phyloP scores from a whole-genome alignment of 30 jellyfish, hydroid and myxozoan species.

The Cassiopea andromeda region DNA sequence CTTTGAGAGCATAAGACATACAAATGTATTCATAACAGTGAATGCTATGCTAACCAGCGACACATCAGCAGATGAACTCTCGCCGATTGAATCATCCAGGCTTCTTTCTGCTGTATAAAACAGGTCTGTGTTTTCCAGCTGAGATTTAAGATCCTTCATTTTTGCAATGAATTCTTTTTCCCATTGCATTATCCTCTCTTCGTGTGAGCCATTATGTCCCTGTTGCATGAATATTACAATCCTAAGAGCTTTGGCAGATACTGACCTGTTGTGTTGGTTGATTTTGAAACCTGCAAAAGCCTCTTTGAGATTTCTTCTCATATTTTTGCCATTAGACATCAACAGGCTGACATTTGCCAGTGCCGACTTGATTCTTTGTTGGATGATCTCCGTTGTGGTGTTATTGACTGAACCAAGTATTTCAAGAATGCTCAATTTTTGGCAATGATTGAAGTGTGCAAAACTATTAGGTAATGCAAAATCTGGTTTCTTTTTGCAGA shows the following conservation, averaged over 20 bases:
- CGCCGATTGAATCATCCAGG: constrained; percentile 57
- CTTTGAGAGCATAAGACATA: constrained; percentile 39
- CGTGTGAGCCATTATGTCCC: constrained; percentile 5
- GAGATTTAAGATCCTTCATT: neutral
- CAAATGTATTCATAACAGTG: constrained; percentile 73
- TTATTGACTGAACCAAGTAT: constrained; percentile 8
- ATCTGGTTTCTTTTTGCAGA: constrained; percentile 25
- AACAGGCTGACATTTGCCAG: neutral
- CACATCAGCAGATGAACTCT: constrained; percentile 55
- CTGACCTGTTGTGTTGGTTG: neutral
- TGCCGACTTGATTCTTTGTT: constrained; percentile 1
- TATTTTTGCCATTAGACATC: constrained; percentile 65
- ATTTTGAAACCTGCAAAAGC: neutral
- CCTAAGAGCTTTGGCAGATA: constrained; percentile 38
- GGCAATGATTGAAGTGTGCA: neutral
- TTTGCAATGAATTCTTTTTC: constrained; percentile 8
- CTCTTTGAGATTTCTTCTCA: constrained; percentile 8
- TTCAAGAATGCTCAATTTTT: constrained; percentile 21
- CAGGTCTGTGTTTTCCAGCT: constrained; percentile 1
- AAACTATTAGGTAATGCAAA: neutral
- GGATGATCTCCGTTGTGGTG: neutral
- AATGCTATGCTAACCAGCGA: constrained; percentile 58
- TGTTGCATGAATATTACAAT: constrained; percentile 33
- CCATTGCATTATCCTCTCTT: constrained; percentile 14
- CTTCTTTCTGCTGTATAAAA: constrained; percentile 55